Evolutionary conservation across 1,140 invertebrate species (phyloP), one percentile per base, ranked within the genome.

Genomic region (Oppia nitens): DNA sequence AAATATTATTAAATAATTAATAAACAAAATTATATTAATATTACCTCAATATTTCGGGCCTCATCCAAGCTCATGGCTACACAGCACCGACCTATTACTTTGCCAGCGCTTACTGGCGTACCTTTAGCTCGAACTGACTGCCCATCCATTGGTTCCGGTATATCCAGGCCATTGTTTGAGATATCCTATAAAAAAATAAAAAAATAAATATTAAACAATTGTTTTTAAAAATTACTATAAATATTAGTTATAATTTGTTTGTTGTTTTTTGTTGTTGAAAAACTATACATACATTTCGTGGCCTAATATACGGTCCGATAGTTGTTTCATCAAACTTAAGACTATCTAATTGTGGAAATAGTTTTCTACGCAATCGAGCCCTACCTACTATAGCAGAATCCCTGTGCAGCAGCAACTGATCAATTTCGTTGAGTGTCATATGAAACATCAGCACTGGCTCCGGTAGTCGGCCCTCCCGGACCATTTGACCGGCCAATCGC

Each of bases 401-500:
- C 45, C 76, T 68, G 1, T 70, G 75, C 3, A 70, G 50, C 0
- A 85, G 70, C 29, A 71, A 63, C 11, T 11, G 3, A 17, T 70
- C 70, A 14, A 88, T 73, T 70, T 89, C 85, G 32, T 74, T 61
- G 26, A 79, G 71, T 1, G 81, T 81, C 53, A 89, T 72, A 68
- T 78, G 84, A 67, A 79, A 85, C 24, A 88, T 68, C 0, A 89
- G 69, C 25, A 82, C 76, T n/a, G 68, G 63, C 47, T 81, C 74
- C 0, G 84, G 84, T 17, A 90, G 62, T 17, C 75, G 71, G 60
- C 80, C 81, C 61, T 81, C 74, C 1, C 66, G 62, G 0, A 77
- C 73, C 70, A 88, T 74, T 23, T 78, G 62, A 17, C 72, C 62
- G 0, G 75, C 82, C 3, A 88, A 67, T 47, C 70, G 67, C 45